Conservation (phyloP, 2,113 vertebrate species). For the Saccopteryx bilineata region DNA sequence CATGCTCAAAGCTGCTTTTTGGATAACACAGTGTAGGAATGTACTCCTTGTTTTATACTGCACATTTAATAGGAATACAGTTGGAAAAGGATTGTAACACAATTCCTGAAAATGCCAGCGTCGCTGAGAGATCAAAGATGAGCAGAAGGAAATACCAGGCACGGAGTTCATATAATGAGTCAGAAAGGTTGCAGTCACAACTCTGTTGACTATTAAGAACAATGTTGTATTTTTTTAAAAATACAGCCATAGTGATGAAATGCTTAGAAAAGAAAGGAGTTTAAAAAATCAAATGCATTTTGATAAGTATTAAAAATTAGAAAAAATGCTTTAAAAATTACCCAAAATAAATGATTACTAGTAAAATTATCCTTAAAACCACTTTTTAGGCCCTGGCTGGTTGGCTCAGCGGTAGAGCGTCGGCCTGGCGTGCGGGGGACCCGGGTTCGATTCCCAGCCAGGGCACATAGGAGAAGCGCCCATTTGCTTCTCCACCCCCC, state of each 20-base stretch:
- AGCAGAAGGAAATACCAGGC: conserved; percentile 10
- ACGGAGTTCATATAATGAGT: background rate
- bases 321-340: background rate
- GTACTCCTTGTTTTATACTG: background rate
- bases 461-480: too few relatives aligned
- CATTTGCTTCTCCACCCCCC: too few relatives aligned
- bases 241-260: background rate
- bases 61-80: conserved; percentile 61
- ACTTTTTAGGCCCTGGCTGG: too few relatives aligned
- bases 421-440: too few relatives aligned
- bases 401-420: too few relatives aligned
- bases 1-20: conserved; percentile 51
- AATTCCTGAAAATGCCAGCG: background rate
- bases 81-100: conserved; percentile 10
- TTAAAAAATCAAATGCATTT: background rate
- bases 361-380: background rate
- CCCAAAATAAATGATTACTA: background rate
- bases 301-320: background rate
- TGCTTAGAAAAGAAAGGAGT: background rate
- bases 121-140: background rate
- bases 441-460: too few relatives aligned
- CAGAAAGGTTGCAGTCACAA: conserved; percentile 5
- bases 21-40: conserved; percentile 14
- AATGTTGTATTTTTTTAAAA: background rate
- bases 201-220: background rate